phyloP scores from a whole-genome alignment of 1,140 invertebrate species.

The Pseudomyrmex cubaensis region DNA sequence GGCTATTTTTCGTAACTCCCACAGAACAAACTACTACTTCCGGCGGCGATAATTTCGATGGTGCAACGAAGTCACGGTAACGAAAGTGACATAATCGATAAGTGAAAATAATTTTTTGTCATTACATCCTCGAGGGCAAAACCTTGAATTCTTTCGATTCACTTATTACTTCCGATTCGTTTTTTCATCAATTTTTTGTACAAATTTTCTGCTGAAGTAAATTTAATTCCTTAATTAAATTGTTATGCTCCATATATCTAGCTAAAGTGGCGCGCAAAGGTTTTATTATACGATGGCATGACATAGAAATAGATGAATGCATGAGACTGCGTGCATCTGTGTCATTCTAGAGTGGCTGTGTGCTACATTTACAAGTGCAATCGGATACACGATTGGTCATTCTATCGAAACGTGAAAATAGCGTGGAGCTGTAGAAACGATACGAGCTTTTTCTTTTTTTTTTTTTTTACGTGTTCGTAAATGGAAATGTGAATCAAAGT shows the following conservation, averaged over 20 bases:
- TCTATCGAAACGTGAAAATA: constrained; percentile 20
- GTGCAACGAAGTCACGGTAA: constrained; percentile 8
- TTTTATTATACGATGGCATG: constrained; percentile 1
- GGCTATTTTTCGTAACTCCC: constrained; percentile 19
- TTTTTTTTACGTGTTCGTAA: not conserved
- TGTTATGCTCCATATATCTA: constrained; percentile 16
- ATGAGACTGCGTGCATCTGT: constrained; percentile 44
- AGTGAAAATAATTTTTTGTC: not conserved
- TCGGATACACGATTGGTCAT: not conserved
- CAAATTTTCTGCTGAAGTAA: too few species aligned
- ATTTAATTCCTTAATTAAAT: too few species aligned
- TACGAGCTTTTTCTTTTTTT: too few species aligned
- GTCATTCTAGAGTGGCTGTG: constrained; percentile 12
- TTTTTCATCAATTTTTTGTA: too few species aligned
- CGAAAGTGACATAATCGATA: not conserved
- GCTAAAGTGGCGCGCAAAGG: constrained; percentile 7
- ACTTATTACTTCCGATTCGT: too few species aligned
- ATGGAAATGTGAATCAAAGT: not conserved
- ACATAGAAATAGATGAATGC: constrained; percentile 18
- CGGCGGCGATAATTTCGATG: not conserved
- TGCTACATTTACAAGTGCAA: not conserved
- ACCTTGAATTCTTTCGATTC: too few species aligned
- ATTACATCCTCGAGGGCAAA: too few species aligned
- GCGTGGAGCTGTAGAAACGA: too few species aligned
- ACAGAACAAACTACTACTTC: not conserved